Conservation (phyloP, 2,797 vertebrate species). For the Sitta carolinensis region DNA sequence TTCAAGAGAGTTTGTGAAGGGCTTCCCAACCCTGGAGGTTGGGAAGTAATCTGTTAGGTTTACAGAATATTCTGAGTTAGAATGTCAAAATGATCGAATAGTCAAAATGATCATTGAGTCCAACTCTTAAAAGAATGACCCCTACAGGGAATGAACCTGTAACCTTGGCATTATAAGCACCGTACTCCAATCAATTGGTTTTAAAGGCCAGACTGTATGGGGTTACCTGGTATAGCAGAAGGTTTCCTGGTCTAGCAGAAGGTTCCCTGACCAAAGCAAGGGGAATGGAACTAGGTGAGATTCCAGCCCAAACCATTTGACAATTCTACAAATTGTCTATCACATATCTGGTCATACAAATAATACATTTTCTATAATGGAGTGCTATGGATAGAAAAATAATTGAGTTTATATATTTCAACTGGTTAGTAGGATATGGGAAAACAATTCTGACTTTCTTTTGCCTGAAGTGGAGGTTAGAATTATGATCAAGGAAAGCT, state of each 20-base stretch:
- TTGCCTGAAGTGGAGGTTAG: neutral
- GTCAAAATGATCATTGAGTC: neutral
- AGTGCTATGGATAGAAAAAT: neutral
- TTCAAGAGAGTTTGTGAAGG: neutral
- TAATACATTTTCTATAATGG: neutral
- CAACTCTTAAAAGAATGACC: neutral
- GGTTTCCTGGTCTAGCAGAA: neutral
- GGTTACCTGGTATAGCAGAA: neutral
- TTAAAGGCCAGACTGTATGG: neutral
- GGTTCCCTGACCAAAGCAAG: too few species aligned
- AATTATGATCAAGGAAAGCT: neutral
- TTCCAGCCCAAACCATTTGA: neutral
- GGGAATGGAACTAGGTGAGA: neutral
- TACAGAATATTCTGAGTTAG: neutral
- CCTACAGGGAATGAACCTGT: neutral
- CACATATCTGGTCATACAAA: neutral
- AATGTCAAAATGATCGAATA: neutral
- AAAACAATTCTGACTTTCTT: neutral
- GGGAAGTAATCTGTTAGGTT: neutral
- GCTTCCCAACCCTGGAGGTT: neutral
- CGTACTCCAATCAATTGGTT: accelerated
- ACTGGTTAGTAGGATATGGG: neutral
- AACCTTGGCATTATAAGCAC: neutral
- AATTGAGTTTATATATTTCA: neutral
- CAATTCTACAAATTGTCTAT: neutral